These are phyloP conservation scores for Zygogramma bicolorata DNA, from an alignment of 2,888 invertebrate genomes.

Conservation along the genomic window DNA sequence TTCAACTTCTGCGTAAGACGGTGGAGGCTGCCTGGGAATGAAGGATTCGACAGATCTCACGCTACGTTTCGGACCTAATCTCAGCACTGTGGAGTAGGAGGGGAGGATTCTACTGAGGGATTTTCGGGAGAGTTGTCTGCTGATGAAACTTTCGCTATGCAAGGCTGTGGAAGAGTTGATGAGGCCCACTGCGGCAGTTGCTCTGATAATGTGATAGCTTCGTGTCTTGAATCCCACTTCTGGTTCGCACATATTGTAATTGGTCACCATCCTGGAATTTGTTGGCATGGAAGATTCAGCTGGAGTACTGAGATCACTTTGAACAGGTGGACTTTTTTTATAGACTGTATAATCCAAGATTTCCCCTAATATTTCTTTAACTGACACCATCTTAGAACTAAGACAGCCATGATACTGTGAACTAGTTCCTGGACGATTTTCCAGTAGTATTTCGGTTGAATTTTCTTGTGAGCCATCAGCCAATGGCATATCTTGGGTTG, in stretches of 20 bases:
- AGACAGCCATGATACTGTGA: background rate
- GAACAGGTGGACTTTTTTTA: background rate
- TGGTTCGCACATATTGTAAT: background rate
- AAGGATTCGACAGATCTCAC: constrained; percentile 45
- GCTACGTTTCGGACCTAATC: constrained; percentile 49
- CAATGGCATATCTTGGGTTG: background rate
- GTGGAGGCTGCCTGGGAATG: constrained; percentile 53
- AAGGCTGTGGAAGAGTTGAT: constrained; percentile 31
- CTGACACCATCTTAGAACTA: constrained; percentile 23
- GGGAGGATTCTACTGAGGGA: constrained; percentile 50
- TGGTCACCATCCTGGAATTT: background rate
- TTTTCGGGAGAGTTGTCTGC: background rate
- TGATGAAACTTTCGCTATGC: background rate
- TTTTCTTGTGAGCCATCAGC: background rate
- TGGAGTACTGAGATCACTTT: background rate
- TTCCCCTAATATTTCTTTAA: constrained; percentile 39
- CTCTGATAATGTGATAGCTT: constrained; percentile 5
- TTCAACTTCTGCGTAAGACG: constrained; percentile 56
- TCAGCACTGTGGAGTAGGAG: constrained; percentile 60
- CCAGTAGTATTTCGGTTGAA: background rate
- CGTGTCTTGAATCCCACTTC: background rate
- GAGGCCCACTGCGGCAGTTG: constrained; percentile 15
- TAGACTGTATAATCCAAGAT: constrained; percentile 34
- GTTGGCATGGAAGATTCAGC: background rate
- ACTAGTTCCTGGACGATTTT: background rate